These are phyloP conservation scores for Diaphora mendica DNA, from an alignment of 2,888 invertebrate genomes.

Conservation along the genomic window DNA sequence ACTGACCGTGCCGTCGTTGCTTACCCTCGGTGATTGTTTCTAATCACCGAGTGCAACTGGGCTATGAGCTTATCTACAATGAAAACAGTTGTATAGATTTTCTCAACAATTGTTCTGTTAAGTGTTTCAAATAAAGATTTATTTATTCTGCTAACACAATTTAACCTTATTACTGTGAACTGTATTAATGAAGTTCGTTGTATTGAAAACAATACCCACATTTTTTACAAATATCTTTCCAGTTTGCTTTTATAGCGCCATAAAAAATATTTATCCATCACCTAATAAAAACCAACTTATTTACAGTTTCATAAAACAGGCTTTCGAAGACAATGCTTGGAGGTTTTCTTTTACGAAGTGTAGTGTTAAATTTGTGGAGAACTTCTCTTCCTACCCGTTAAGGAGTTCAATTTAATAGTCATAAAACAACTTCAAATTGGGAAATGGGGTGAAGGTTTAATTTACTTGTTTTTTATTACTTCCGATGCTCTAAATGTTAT, in stretches of 20 bases:
- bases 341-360: slow-evolving; percentile 2
- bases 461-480: slow-evolving; percentile 46
- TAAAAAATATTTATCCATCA: slow-evolving; percentile 30
- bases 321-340: not conserved
- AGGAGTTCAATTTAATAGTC: slow-evolving; percentile 47
- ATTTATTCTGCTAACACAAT: not conserved
- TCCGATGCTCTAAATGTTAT: slow-evolving; percentile 34
- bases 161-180: not conserved
- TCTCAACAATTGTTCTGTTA: too few species aligned
- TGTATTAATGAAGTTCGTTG: not conserved
- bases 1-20: too few species aligned
- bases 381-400: slow-evolving; percentile 39
- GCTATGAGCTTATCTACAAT: too few species aligned
- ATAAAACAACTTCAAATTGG: slow-evolving; percentile 45
- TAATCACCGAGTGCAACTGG: too few species aligned
- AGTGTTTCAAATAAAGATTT: too few species aligned
- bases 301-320: slow-evolving; percentile 16
- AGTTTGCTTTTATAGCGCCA: not conserved
- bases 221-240: not conserved
- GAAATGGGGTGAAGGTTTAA: slow-evolving; percentile 39
- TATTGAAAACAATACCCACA: not conserved
- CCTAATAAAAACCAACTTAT: slow-evolving; percentile 34
- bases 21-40: too few species aligned
- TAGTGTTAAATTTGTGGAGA: slow-evolving; percentile 46
- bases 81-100: too few species aligned